Percentiles rank a stretch among this genome's conserved stretches.
Conservation (phyloP, 2,113 vertebrate genomes). For the Cathartes aura region DNA sequence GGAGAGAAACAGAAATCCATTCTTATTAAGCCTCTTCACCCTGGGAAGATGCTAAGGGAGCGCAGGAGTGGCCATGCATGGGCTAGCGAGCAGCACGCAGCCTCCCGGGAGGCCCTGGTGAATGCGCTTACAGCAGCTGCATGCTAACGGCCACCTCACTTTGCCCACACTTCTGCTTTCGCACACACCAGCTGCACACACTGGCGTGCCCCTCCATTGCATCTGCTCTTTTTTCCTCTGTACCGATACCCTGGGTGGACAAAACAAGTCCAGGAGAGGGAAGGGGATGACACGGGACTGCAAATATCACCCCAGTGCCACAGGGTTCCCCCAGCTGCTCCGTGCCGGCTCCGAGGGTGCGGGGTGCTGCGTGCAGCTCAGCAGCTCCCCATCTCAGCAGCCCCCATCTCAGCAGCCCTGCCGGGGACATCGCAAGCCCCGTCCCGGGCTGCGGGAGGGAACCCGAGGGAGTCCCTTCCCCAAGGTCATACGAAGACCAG, state of each 20-base stretch:
- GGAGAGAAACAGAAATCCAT: not conserved
- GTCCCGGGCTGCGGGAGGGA: fast-evolving
- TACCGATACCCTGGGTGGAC: not conserved
- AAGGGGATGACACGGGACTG: not conserved
- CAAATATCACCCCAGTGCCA: fast-evolving
- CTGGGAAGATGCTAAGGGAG: not conserved
- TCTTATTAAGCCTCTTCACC: not conserved
- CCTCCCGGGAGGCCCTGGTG: not conserved
- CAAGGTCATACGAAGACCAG: not conserved
- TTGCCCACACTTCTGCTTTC: not conserved
- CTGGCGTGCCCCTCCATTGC: fast-evolving
- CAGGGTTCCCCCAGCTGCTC: not conserved
- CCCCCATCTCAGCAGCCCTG: not conserved
- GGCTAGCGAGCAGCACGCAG: not conserved
- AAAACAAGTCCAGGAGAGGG: not conserved
- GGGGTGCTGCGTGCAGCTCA: fast-evolving
- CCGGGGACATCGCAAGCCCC: not conserved
- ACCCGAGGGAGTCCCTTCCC: not conserved
- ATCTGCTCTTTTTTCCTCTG: fast-evolving
- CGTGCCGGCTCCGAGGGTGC: fast-evolving
- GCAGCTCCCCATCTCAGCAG: not conserved
- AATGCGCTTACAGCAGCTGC: fast-evolving
- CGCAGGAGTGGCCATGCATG: not conserved
- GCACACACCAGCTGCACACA: fast-evolving
- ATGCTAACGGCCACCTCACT: fast-evolving